These are phyloP conservation scores for Ophion ventricosus DNA, from an alignment of 2,888 invertebrate genomes.

Conservation along the genomic window DNA sequence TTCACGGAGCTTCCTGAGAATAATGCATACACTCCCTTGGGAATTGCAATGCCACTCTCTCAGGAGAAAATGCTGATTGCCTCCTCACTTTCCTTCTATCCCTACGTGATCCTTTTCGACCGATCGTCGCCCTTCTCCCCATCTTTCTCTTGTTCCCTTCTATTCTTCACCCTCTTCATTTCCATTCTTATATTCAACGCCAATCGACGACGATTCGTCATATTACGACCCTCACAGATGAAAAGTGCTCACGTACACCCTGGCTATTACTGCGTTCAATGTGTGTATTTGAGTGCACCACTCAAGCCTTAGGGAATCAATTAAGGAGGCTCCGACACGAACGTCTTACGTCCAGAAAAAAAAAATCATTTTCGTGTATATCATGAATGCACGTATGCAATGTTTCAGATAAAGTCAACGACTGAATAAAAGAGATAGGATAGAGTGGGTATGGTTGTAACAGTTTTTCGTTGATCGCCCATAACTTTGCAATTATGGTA, in stretches of 20 bases:
- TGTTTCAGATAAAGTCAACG: too few species aligned
- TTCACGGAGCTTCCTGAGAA: conserved; percentile 72
- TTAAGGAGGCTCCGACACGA: too few species aligned
- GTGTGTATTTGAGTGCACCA: neutral
- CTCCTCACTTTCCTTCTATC: conserved; percentile 40
- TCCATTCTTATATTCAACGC: conserved; percentile 53
- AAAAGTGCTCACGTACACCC: neutral
- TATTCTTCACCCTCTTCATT: conserved; percentile 31
- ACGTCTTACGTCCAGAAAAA: too few species aligned
- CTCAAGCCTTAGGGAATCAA: too few species aligned
- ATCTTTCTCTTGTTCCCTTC: conserved; percentile 7
- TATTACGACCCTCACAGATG: conserved; percentile 29
- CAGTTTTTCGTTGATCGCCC: too few species aligned
- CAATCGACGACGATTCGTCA: conserved; percentile 54
- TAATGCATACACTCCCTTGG: conserved; percentile 72
- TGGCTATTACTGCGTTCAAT: neutral
- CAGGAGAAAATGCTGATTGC: conserved; percentile 78
- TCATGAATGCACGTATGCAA: too few species aligned
- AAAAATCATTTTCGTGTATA: too few species aligned
- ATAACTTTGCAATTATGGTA: too few species aligned
- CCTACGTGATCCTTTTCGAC: conserved; percentile 49
- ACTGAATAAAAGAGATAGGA: too few species aligned
- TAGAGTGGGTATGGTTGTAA: too few species aligned
- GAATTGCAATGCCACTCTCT: conserved; percentile 68
- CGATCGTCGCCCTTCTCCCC: conserved; percentile 43